Evolutionary conservation across 53 echinoderm and acorn worm species (phyloP).

Genomic region (Luidia sarsii): DNA sequence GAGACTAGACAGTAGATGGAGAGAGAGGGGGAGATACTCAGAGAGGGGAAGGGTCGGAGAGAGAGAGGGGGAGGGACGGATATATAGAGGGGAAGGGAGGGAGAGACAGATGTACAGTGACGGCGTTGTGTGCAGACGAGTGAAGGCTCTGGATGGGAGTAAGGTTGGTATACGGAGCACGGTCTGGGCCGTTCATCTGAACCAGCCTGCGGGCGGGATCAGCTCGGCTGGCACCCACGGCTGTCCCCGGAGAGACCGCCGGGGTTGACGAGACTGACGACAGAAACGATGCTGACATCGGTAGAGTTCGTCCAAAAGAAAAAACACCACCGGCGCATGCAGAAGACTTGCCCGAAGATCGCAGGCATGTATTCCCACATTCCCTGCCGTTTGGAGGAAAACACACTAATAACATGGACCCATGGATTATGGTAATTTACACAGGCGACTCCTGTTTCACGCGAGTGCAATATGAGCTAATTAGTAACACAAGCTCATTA

Average conservation of each 20-base stretch:
- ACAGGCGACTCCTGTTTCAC: too few species aligned
- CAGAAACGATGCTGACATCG: slow-evolving; percentile 1
- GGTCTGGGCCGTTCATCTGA: too few species aligned
- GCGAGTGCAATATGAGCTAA: too few species aligned
- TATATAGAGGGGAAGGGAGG: neutral
- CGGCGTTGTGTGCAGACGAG: too few species aligned
- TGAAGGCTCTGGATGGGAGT: too few species aligned
- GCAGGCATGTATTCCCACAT: too few species aligned
- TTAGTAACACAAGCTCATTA: too few species aligned
- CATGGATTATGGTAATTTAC: too few species aligned
- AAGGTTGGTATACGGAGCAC: too few species aligned
- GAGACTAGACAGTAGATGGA: too few species aligned
- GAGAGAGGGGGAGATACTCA: neutral
- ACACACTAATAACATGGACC: too few species aligned
- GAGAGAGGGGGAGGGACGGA: neutral
- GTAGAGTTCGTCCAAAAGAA: neutral
- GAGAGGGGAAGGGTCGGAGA: neutral
- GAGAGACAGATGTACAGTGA: neutral
- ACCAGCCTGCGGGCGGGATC: slow-evolving; percentile 12
- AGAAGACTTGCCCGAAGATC: neutral
- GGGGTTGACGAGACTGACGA: neutral
- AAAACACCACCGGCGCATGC: neutral
- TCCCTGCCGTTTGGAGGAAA: too few species aligned
- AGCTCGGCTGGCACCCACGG: neutral
- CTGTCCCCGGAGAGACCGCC: neutral